Percentiles rank a stretch among this genome's conserved stretches.
Evolutionary conservation across 2,888 invertebrate genomes (phyloP).

Genomic region (Candidula unifasciata): DNA sequence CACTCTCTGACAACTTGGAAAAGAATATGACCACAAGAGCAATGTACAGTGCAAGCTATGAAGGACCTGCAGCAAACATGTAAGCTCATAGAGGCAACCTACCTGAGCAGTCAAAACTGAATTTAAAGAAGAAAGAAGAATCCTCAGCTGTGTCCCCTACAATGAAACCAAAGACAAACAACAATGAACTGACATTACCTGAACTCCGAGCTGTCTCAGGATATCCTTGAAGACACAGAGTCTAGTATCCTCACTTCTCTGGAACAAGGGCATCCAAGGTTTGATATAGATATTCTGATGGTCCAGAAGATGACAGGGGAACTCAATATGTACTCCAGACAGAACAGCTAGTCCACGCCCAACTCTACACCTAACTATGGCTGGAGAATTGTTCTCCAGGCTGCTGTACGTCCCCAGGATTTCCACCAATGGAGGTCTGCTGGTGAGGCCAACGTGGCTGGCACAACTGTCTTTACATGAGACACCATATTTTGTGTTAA

Average conservation of each 20-base stretch:
- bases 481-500: neutral
- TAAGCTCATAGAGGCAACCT: too few species aligned
- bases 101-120: too few species aligned
- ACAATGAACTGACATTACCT: neutral
- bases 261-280: slow-evolving; percentile 45
- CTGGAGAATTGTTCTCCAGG: slow-evolving; percentile 58
- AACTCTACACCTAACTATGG: slow-evolving; percentile 65
- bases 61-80: too few species aligned
- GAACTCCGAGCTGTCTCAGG: slow-evolving; percentile 1
- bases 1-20: too few species aligned
- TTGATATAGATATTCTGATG: slow-evolving; percentile 54
- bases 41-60: too few species aligned
- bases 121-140: too few species aligned
- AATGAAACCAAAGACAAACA: too few species aligned
- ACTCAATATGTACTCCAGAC: slow-evolving; percentile 71
- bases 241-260: slow-evolving; percentile 16
- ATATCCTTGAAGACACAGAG: slow-evolving; percentile 40
- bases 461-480: too few species aligned
- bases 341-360: slow-evolving; percentile 68
- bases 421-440: slow-evolving; percentile 15
- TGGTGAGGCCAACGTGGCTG: neutral
- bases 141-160: too few species aligned
- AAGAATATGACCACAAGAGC: too few species aligned
- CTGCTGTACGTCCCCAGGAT: slow-evolving; percentile 57
- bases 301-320: slow-evolving; percentile 58